Evolutionary conservation across 2,797 vertebrate genomes (phyloP), one percentile per base, ranked within the genome.

Genomic region (Limnodromus scolopaceus): DNA sequence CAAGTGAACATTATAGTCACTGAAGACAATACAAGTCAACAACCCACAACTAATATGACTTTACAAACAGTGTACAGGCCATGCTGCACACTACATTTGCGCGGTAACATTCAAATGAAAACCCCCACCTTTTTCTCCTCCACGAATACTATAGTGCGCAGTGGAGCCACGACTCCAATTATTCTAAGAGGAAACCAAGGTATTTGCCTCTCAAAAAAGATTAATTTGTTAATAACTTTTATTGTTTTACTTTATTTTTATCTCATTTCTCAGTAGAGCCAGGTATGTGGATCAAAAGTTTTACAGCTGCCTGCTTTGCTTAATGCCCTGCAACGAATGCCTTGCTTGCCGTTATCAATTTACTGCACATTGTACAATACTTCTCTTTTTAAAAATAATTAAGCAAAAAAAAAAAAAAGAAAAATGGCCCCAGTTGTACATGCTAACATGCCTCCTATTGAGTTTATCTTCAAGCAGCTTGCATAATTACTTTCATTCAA

Each of bases 391-490:
- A 32, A 36, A 75, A 74, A 81, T 90, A 76, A 93, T 94, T 87
- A 84, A 63, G 38, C 6, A 57, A 14, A 92, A 89, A 66, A 89
- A 95, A 95, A 34, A 45, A 32, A 17, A 23, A 55, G 41, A 83
- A 88, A 86, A 69, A 53, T 48, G 32, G 64, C 61, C 71, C 64
- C 76, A 95, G 13, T 2, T 81, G 83, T 92, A 79, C 55, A 58
- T 76, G 65, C 17, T 91, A 76, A 65, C 53, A 45, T 79, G 53
- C 46, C 11, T 87, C 68, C 71, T 83, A 54, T 57, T 89, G 89
- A 94, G 88, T 91, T 93, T 79, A 61, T 90, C 85, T 93, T 85
- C 72, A 96, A 69, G 81, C 63, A 48, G 23, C 83, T 88, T 86
- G 34, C 39, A 63, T 70, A 84, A 83, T 54, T 39, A 84, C n/a